phyloP scores from a whole-genome alignment of 2,113 vertebrate species.

The Dolichotis patagonum region DNA sequence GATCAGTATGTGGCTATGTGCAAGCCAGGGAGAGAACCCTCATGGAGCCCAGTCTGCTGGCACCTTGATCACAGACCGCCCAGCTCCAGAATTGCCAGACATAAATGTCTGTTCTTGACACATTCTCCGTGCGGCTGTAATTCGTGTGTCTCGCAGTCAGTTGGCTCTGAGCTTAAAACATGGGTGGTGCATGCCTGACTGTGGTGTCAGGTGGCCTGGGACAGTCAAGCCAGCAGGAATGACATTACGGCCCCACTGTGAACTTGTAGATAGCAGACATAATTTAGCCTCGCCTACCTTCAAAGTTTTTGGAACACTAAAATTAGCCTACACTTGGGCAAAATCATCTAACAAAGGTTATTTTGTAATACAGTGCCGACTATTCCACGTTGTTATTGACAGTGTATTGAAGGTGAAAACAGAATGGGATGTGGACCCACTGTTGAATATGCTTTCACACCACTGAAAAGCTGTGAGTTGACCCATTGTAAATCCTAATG shows the following conservation, averaged over 20 bases:
- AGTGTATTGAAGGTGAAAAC: neutral
- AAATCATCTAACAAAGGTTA: neutral
- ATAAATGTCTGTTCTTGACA: neutral
- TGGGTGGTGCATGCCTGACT: neutral
- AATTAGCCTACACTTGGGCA: neutral
- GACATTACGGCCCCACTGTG: neutral
- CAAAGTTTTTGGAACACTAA: neutral
- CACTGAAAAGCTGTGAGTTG: neutral
- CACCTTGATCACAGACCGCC: too few relatives aligned
- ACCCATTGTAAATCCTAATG: neutral
- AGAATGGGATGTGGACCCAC: neutral
- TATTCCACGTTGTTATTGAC: neutral
- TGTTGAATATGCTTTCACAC: neutral
- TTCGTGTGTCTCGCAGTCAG: neutral
- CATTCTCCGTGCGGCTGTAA: neutral
- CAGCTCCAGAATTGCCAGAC: neutral
- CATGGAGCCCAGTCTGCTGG: neutral
- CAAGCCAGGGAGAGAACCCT: neutral
- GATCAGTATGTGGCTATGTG: neutral
- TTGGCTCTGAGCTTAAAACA: neutral
- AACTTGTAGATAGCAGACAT: neutral
- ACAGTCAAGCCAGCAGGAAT: neutral
- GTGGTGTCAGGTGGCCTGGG: neutral
- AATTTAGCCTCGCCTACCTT: neutral
- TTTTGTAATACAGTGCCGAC: neutral